Evolutionary conservation across 2,113 vertebrate species (phyloP), one percentile per base, ranked within the genome.

Genomic region (Peromyscus californicus): DNA sequence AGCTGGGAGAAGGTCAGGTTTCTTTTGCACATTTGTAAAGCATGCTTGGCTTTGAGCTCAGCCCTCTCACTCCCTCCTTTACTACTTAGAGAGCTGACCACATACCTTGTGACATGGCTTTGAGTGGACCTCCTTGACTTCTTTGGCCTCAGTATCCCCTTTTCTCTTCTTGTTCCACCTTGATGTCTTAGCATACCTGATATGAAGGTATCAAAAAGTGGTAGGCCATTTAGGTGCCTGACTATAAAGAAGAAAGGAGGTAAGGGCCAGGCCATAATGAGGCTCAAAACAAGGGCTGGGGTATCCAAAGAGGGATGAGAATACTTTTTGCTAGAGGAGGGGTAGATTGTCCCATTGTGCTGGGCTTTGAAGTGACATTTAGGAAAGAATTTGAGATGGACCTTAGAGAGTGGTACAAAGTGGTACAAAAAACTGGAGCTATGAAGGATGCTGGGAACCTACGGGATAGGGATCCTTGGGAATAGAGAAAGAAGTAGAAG

Each of bases 111-210:
- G 67, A 65, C 19, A 57, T 93, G 89, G 19, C 63, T 92, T 57
- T 94, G 1, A 0, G 0, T n/a, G 48, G 63, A 10, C 3, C n/a
- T n/a, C n/a, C n/a, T n/a, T n/a, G n/a, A n/a, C n/a, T 21, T 94
- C 31, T 83, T 84, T 75, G 45, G 36, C 89, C 15, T 72, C 59
- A 61, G 31, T 7, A 63, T n/a, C 15, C 13, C 89, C 67, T 63
- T 57, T 88, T 61, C 33, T 65, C 61, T 86, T 72, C 29, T 83
- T 17, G 70, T 69, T 84, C 31, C 31, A 51, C 51, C 42, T 22
- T 19, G 75, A 57, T 6, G 33, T 75, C 67, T 86, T 65, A 36
- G 42, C n/a, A 65, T 21, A 39, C 13, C 69, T 82, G 69, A 19
- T 36, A 9, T 0, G 65, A 57, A 61, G 57, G 24, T 48, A 54